Base-by-base conservation (phyloP, 2,113 vertebrate genomes). In the Hipposideros armiger region DNA sequence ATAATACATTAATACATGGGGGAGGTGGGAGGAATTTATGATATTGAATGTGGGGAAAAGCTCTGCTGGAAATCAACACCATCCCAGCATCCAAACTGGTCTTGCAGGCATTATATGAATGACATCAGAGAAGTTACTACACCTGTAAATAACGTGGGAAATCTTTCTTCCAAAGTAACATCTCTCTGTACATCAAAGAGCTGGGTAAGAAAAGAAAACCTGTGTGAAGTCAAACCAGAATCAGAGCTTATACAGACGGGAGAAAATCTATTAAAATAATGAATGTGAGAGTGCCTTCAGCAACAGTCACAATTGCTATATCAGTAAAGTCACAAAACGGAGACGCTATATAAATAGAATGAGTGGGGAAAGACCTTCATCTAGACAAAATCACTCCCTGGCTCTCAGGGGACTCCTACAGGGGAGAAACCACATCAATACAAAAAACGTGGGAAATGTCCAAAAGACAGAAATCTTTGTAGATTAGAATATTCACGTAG, bases 381-480 rank as follows among this genome's bases (percentile, higher is more conserved):
- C 42, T 30, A 67, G 73, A 60, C 9, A 80, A 66, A 82, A 30
- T 26, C 62, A 45, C 20, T 86, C 45, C 64, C 8, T 17, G 7
- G 13, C 4, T 58, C 40, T 70, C 73, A 86, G 54, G n/a, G 47
- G 14, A 72, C 26, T 62, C 76, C 3, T 20, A 54, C 60, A 3
- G 56, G 3, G n/a, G 73, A 47, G 32, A 91, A 70, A 66, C 5
- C 2, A 2, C 15, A 47, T 14, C 50, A 56, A 56, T 0, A 58
- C 30, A 66, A 45, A 60, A 28, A 62, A 47, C 26, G 22, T 7
- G 36, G 30, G 8, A 92, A 86, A 89, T 47, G 15, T 30, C 56
- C 30, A 62, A 40, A 91, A 85, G 36, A 81, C 47, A 93, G 58
- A 70, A 87, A n/a, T 74, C 47, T 19, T 40, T 90, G 22, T n/a